Evolutionary conservation across 2,797 vertebrate species (phyloP), one percentile per base, ranked within the genome.

Genomic region (Simalia tracyae): DNA sequence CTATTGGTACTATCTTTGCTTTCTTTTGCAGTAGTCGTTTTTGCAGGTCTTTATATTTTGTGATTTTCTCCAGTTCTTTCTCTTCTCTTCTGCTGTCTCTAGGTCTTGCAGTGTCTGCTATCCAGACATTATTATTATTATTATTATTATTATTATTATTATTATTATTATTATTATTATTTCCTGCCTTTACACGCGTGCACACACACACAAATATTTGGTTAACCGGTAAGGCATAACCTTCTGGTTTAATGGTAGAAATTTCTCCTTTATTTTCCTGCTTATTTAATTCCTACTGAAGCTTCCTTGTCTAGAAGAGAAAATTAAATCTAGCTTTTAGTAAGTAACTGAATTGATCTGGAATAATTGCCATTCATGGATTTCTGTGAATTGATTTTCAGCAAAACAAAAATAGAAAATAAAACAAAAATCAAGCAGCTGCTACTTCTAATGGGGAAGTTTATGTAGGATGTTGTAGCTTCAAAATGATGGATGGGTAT

Each of bases 401-500:
- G 26, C 26, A n/a, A 24, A 76, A 76, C 31, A 76, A 76, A 76
- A 8, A 81, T 24, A 24, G 72, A 81, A 81, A 81, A 46, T 24
- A 81, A 9, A 46, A 81, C 36, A 81, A 81, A 81, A 24, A 46
- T 81, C 72, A 81, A 9, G 91, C 94, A 95, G 94, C 93, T 92
- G 90, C 92, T 93, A 76, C 95, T 93, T 93, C 87, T 89, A 87
- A 93, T 92, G 88, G 60, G 61, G 66, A 89, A 50, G 92, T 95
- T 95, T 92, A 84, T 90, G 84, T 94, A 0, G 0, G 90, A 31
- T 86, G 95, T 93, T 92, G 42, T 0, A n/a, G 92, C 95, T 95
- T 90, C 84, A 87, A 90, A 96, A 91, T 91, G 91, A 89, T 89
- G 93, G 88, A 84, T 86, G 84, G 95, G 59, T 84, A 93, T 95